Evolutionary conservation across 2,888 invertebrate genomes (phyloP), one percentile per base, ranked within the genome.

Genomic region (Chrysina gloriosa): DNA sequence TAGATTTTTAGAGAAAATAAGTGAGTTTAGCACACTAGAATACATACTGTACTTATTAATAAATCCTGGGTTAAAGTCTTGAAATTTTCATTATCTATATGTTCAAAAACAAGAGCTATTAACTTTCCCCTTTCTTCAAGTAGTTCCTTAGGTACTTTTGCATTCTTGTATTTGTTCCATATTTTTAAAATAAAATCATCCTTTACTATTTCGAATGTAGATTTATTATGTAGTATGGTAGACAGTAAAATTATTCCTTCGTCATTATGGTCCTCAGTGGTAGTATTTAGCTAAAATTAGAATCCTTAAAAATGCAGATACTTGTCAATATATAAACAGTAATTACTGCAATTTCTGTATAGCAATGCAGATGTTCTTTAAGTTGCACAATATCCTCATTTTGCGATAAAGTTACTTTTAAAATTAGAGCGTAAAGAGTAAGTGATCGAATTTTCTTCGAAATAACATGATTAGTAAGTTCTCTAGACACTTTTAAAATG

Each of bases 71-170:
- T 71, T 52, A 81, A 71, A 7, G 58, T 61, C 21, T 67, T 29
- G 71, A 82, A 83, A 31, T 79, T 67, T 23, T 82, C 79, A 65
- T 77, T 77, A 3, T 79, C 72, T 29, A 81, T 76, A 52, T 77
- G 75, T 63, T 78, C 77, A 34, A 79, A 75, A 45, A 82, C 77
- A 48, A 81, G 70, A 7, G 74, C 71, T 7, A 80, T 69, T 34
- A 82, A 68, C 69, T 78, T 79, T 1, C 78, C 74, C 73, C 76
- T 79, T 25, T 81, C 77, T 3, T 80, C 77, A 21, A 64, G 52
- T 45, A 71, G 39, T 11, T 74, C 70, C 23, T 67, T 48, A 19
- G 66, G 27, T 3, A 63, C 65, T 70, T 75, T 74, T 25, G 72
- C 74, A n/a, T 67, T 65, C 66, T 77, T 76, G 74, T 77, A 80